phyloP scores from a whole-genome alignment of 2,797 vertebrate species.

The Carduelis carduelis region DNA sequence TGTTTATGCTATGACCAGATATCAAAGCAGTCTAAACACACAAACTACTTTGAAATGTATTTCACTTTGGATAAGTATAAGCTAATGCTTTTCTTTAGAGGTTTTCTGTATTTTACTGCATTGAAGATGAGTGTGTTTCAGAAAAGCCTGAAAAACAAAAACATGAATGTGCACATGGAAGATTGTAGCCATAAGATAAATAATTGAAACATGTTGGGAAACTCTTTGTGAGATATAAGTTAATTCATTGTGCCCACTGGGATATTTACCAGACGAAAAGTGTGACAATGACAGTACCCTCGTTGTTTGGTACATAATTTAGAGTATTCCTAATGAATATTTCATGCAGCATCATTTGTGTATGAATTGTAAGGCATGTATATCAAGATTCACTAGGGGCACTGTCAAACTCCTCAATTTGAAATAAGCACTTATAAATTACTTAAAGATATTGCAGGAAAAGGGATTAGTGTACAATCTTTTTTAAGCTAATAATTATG shows the following conservation, averaged over 20 bases:
- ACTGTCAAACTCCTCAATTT: conserved; percentile 42
- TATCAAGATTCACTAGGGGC: conserved; percentile 66
- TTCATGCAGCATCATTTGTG: conserved; percentile 65
- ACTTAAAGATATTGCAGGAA: conserved; percentile 50
- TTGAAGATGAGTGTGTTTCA: background rate
- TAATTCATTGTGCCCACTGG: conserved; percentile 51
- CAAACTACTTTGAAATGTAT: background rate
- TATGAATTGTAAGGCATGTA: conserved; percentile 69
- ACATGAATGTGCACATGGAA: background rate
- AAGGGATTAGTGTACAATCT: background rate
- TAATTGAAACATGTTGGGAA: conserved; percentile 67
- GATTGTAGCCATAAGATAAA: conserved; percentile 47
- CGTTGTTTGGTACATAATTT: conserved; percentile 70
- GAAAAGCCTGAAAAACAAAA: conserved; percentile 38
- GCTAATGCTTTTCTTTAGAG: background rate
- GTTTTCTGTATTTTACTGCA: background rate
- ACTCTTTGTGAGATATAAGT: conserved; percentile 59
- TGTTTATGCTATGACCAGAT: conserved; percentile 29
- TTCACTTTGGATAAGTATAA: background rate
- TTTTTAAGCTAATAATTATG: conserved; percentile 11
- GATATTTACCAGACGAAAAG: conserved; percentile 66
- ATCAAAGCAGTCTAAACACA: conserved; percentile 24
- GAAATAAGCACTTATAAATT: conserved; percentile 70
- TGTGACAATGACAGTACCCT: conserved; percentile 60
- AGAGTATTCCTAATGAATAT: conserved; percentile 70